These are phyloP conservation scores for Megalopta genalis DNA, from an alignment of 1,140 invertebrate species.

Conservation along the genomic window DNA sequence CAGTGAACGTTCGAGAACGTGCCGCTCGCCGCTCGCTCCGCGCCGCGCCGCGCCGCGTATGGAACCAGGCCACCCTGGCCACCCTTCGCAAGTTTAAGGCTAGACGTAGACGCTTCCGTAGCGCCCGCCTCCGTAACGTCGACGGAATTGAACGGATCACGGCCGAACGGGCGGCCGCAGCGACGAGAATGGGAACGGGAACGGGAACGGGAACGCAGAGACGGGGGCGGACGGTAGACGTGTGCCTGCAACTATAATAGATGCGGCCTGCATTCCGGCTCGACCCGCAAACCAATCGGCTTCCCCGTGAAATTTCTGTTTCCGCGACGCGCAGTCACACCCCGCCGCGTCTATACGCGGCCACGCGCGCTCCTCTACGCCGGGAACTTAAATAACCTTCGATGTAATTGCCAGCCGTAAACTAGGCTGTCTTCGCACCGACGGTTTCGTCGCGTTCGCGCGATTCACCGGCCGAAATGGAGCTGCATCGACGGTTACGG, in stretches of 20 bases:
- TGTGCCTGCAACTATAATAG: constrained; percentile 47
- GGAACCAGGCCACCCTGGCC: constrained; percentile 30
- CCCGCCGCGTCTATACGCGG: not conserved
- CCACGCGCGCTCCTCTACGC: constrained; percentile 8
- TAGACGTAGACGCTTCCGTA: constrained; percentile 12
- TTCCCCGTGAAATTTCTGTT: constrained; percentile 51
- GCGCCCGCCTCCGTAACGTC: too few species aligned
- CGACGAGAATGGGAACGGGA: not conserved
- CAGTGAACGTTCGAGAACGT: constrained; percentile 37
- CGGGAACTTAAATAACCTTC: constrained; percentile 9
- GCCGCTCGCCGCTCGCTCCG: constrained; percentile 4
- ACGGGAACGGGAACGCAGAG: not conserved
- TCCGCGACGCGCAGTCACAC: constrained; percentile 7
- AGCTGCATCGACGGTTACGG: not conserved
- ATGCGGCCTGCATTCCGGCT: constrained; percentile 57
- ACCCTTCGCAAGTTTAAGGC: constrained; percentile 40
- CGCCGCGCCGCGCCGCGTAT: constrained; percentile 31
- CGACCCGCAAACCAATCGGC: constrained; percentile 42
- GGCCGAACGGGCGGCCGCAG: not conserved
- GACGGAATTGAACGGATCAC: constrained; percentile 17
- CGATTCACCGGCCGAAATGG: not conserved
- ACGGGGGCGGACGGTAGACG: constrained; percentile 18
- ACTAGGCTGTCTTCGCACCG: not conserved
- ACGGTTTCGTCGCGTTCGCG: too few species aligned
- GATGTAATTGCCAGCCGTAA: not conserved